Base-by-base conservation (phyloP, 2,113 vertebrate genomes). In the Malurus elegans region DNA sequence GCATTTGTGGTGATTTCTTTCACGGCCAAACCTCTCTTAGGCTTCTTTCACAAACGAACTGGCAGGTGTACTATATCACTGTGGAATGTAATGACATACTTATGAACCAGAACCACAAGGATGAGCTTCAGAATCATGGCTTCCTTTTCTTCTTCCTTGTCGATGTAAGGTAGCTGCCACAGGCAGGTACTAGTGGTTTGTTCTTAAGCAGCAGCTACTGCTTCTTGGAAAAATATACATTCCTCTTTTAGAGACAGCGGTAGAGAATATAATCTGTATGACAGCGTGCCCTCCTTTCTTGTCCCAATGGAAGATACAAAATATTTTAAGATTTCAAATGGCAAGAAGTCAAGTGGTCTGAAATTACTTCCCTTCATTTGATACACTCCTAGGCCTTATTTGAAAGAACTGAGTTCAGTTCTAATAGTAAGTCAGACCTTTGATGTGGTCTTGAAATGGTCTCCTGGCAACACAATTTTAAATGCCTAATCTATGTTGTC, bases 401-500 rank as follows among this genome's bases (percentile, higher is more conserved):
- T 90, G 92, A 94, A 96, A 88, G 72, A 94, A 66, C 65, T 70
- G 75, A 89, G 60, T 75, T 95, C 26, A 84, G 64, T 90, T 88
- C 69, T 90, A 84, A 88, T 29, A 89, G 45, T 64, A 92, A 90
- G 62, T 90, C 71, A 94, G 79, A 94, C 47, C 71, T 90, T 92
- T 60, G 36, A 10, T 81, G 58, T 73, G 88, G 85, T 86, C 81
- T 94, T 81, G 74, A 91, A 95, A 93, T 93, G 86, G 81, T 95
- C 90, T 92, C 88, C 83, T 83, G 70, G 87, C 90, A 95, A 95
- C 82, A 67, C 40, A 29, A 65, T 89, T 83, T 92, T 83, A 79
- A 92, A 96, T 83, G 69, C 79, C 95, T 97, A 94, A 96, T 97
- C 87, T 96, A n/a, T 53, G 58, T 89, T 96, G 93, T 95, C 91